Conservation (phyloP, 2,888 invertebrate genomes). For the Drosophila parthenogenetica region DNA sequence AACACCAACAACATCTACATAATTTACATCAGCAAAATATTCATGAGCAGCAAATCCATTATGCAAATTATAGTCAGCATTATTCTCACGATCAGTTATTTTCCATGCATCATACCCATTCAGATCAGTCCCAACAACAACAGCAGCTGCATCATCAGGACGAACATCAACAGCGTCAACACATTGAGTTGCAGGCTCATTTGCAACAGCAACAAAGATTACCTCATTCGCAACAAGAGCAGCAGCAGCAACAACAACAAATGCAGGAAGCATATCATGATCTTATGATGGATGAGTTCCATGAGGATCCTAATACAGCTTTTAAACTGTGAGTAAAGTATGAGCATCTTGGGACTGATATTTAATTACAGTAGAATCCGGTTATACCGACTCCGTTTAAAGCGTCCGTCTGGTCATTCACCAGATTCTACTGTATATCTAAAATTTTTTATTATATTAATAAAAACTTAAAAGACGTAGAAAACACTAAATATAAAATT, state of each 20-base stretch:
- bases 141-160: slow-evolving; percentile 66
- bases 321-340: slow-evolving; percentile 83
- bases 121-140: slow-evolving; percentile 44
- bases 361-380: too few relatives aligned
- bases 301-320: slow-evolving; percentile 77
- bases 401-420: too few relatives aligned
- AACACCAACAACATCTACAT: slow-evolving; percentile 32
- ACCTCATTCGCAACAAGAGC: slow-evolving; percentile 40
- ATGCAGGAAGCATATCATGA: slow-evolving; percentile 74
- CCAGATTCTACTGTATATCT: too few relatives aligned
- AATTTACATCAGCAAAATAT: slow-evolving; percentile 40
- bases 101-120: slow-evolving; percentile 51
- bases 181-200: slow-evolving; percentile 13
- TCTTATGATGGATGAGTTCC: slow-evolving; percentile 83
- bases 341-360: slow-evolving; percentile 8
- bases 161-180: slow-evolving; percentile 15
- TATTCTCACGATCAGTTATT: slow-evolving; percentile 67
- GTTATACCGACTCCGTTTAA: too few relatives aligned
- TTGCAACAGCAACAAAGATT: slow-evolving; percentile 67
- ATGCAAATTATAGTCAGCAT: slow-evolving; percentile 66
- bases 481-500: too few relatives aligned
- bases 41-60: slow-evolving; percentile 39
- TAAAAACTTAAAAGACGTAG: too few relatives aligned
- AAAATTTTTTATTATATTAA: too few relatives aligned
- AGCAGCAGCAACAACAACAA: slow-evolving; percentile 45